phyloP scores from a whole-genome alignment of 1,140 invertebrate genomes.

The Hycleus cichorii region DNA sequence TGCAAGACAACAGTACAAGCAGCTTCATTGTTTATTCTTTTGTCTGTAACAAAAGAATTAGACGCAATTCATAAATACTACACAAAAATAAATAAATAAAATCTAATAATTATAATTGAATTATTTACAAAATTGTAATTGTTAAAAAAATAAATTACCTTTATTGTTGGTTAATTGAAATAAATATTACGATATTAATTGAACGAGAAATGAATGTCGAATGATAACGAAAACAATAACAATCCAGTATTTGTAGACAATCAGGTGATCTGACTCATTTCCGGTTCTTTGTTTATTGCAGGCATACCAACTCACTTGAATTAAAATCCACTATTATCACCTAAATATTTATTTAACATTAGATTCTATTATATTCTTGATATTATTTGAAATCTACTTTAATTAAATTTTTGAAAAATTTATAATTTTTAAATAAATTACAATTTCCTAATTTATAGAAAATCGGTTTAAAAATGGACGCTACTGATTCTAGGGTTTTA shows the following conservation, averaged over 20 bases:
- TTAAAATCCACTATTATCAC: background rate
- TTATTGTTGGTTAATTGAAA: background rate
- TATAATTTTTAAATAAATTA: background rate
- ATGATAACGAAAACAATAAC: no score
- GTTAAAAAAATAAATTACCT: background rate
- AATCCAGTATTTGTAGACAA: no score
- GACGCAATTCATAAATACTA: background rate
- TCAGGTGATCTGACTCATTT: no score
- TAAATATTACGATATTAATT: background rate
- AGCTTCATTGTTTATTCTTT: slow-evolving; percentile 43
- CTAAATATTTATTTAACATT: no score
- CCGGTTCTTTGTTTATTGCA: background rate
- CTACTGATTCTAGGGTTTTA: no score
- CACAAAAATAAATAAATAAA: background rate
- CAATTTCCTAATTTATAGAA: background rate
- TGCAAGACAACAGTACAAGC: slow-evolving; percentile 42
- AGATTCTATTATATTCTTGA: background rate
- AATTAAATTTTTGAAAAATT: background rate
- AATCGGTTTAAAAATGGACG: no score
- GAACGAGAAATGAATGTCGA: no score
- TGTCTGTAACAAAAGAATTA: slow-evolving; percentile 26
- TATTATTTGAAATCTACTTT: background rate
- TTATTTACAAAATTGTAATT: background rate
- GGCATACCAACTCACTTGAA: background rate
- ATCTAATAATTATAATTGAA: background rate